Evolutionary conservation across 2,113 vertebrate genomes (phyloP).

Genomic region (Antechinus flavipes): DNA sequence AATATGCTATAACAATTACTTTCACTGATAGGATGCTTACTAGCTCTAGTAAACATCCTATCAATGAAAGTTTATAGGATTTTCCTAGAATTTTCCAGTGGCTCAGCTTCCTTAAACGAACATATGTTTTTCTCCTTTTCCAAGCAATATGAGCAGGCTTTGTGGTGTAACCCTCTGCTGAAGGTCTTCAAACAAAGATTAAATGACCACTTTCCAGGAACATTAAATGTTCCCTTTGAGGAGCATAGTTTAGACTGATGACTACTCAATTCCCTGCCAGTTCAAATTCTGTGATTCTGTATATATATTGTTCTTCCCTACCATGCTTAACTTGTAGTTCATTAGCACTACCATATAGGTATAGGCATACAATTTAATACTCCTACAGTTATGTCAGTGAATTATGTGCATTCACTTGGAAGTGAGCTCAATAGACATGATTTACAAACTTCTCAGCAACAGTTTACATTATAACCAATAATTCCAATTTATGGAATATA

Average conservation of each 20-base stretch:
- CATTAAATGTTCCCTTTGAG: not conserved
- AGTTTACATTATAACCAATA: not conserved
- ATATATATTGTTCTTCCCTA: not conserved
- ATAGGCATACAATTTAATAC: not conserved
- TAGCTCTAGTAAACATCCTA: not conserved
- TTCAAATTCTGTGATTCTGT: not conserved
- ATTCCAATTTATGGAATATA: not conserved
- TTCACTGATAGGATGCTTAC: not conserved
- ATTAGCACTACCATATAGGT: not conserved
- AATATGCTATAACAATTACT: not conserved
- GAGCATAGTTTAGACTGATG: not conserved
- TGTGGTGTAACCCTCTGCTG: not conserved
- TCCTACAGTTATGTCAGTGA: not conserved
- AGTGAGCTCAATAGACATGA: not conserved
- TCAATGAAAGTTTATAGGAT: too few relatives aligned
- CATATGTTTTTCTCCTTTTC: not conserved
- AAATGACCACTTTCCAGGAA: not conserved
- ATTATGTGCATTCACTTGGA: not conserved
- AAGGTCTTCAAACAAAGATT: not conserved
- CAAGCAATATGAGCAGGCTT: not conserved
- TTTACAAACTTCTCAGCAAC: not conserved
- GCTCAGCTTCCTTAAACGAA: not conserved
- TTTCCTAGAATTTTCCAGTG: not conserved
- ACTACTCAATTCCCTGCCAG: not conserved
- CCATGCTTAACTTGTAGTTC: not conserved